These are phyloP conservation scores for Patella depressa DNA, from an alignment of 2,888 invertebrate genomes.

Conservation along the genomic window DNA sequence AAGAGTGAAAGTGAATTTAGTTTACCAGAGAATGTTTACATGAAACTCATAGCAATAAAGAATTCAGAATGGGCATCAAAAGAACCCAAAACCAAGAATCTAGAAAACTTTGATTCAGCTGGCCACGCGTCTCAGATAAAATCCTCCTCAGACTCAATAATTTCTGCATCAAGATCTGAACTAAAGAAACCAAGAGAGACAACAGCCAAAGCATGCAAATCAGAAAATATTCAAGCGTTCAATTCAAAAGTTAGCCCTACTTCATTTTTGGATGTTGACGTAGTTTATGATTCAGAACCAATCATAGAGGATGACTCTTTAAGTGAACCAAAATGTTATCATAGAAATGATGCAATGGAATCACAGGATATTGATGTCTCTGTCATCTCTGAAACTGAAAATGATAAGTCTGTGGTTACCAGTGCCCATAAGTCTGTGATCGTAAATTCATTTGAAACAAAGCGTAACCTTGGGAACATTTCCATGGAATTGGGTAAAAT, in stretches of 20 bases:
- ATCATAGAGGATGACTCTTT: not conserved
- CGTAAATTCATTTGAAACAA: not conserved
- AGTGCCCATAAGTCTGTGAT: too few relatives aligned
- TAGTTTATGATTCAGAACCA: constrained; percentile 1
- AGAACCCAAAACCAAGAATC: not conserved
- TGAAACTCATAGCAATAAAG: constrained; percentile 7
- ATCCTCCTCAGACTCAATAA: not conserved
- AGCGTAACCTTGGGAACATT: not conserved
- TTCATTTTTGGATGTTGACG: not conserved
- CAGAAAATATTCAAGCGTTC: too few relatives aligned
- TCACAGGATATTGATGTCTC: not conserved
- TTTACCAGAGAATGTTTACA: constrained; percentile 35
- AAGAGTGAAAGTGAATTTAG: constrained; percentile 41
- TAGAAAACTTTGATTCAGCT: not conserved
- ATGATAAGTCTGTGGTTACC: too few relatives aligned
- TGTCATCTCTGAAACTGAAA: not conserved
- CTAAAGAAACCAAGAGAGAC: not conserved
- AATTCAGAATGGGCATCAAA: not conserved
- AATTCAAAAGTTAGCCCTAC: too few relatives aligned
- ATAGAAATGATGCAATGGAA: not conserved
- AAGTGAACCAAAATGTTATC: not conserved
- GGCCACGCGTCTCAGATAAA: too few relatives aligned
- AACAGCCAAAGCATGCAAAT: too few relatives aligned
- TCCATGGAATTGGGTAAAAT: not conserved
- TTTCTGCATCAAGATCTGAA: not conserved